phyloP scores from a whole-genome alignment of 2,888 invertebrate species.

The Rhopalosiphum nymphaeae region DNA sequence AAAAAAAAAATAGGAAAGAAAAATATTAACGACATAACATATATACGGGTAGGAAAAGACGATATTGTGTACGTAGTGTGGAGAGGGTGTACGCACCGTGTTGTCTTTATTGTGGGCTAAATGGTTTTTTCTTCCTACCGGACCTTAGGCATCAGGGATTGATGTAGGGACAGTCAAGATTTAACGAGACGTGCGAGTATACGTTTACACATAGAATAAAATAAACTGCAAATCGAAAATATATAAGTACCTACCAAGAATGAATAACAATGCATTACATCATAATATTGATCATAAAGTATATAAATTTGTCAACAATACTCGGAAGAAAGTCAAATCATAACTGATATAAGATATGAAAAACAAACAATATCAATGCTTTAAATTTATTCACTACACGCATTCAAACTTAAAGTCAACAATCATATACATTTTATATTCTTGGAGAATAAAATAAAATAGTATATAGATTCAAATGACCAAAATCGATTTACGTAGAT shows the following conservation, averaged over 20 bases:
- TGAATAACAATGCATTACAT: not conserved
- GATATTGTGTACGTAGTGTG: conserved; percentile 38
- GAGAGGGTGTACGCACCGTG: not conserved
- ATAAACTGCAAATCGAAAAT: conserved; percentile 11
- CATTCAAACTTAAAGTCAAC: not conserved
- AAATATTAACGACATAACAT: conserved; percentile 60
- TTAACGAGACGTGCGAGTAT: not conserved
- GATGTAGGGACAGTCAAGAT: conserved; percentile 39
- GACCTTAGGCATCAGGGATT: conserved; percentile 34
- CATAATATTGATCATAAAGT: not conserved
- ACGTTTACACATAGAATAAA: not conserved
- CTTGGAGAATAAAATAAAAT: not conserved
- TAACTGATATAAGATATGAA: not conserved
- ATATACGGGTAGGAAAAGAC: conserved; percentile 29
- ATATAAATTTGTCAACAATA: not conserved
- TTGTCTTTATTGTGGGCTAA: conserved; percentile 57
- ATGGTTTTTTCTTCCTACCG: conserved; percentile 30
- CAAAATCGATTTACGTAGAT: not conserved
- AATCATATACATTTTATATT: not conserved
- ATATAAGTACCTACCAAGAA: not conserved
- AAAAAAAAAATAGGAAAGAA: conserved; percentile 27
- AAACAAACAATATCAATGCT: not conserved
- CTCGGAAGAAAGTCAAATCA: not conserved
- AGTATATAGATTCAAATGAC: not conserved
- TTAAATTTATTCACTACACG: not conserved